A percentile compares a stretch with the other conserved stretches of the same genome.
These are phyloP conservation scores for Mormyrus iriodes DNA, from an alignment of 2,113 vertebrate genomes.

Conservation along the genomic window DNA sequence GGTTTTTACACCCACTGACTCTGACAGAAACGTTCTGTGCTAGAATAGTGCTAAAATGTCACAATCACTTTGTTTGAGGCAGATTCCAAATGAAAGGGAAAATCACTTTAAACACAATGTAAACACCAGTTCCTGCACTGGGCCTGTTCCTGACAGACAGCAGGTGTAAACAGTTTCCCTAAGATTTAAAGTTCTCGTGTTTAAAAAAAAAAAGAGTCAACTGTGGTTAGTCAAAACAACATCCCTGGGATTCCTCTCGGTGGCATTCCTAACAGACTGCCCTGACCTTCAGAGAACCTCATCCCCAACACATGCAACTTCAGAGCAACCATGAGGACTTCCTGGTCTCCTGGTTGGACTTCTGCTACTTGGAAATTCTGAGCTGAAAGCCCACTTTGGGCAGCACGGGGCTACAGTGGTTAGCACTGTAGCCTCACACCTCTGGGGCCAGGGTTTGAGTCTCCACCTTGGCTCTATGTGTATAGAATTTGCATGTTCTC, in stretches of 20 bases:
- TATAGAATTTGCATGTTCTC: neutral
- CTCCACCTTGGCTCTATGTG: neutral
- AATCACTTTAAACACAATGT: constrained; percentile 9
- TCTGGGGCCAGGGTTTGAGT: neutral
- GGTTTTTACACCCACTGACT: neutral
- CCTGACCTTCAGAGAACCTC: neutral
- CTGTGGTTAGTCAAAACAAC: neutral
- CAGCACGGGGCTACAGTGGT: neutral
- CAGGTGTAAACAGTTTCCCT: constrained; percentile 4
- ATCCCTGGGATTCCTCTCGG: neutral
- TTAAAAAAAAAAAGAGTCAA: neutral
- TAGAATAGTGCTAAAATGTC: neutral
- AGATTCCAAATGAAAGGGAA: constrained; percentile 11
- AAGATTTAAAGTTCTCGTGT: neutral
- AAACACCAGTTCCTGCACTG: neutral
- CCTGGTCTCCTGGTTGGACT: neutral
- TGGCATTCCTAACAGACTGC: neutral
- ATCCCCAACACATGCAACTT: neutral
- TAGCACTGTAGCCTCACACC: neutral
- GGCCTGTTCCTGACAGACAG: neutral
- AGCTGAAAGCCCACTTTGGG: neutral
- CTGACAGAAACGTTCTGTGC: neutral
- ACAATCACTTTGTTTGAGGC: constrained; percentile 1
- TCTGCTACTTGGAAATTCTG: neutral
- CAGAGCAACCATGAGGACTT: neutral